phyloP scores from a whole-genome alignment of 2,888 invertebrate species.

The Eutolmus rufibarbis region DNA sequence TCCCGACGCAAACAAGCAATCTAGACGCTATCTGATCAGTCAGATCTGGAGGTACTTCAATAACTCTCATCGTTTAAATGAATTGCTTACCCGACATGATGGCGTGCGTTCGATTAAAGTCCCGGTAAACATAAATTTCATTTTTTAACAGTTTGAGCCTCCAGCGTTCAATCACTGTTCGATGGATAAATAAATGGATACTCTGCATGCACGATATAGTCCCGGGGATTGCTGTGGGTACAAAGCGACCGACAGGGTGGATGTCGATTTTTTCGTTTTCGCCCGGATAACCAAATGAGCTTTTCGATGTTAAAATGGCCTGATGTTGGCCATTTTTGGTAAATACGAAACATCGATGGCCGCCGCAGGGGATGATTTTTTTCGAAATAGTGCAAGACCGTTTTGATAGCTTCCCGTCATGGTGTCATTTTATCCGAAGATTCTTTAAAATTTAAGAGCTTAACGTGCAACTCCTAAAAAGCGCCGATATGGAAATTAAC shows the following conservation, averaged over 20 bases:
- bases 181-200: slow-evolving; percentile 40
- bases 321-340: slow-evolving; percentile 27
- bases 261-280: not conserved
- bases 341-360: slow-evolving; percentile 21
- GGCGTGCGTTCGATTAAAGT: slow-evolving; percentile 37
- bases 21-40: not conserved
- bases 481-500: not conserved
- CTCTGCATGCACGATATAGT: slow-evolving; percentile 20
- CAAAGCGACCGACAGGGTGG: not conserved
- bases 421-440: slow-evolving; percentile 15
- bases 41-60: not conserved
- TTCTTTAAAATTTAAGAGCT: slow-evolving; percentile 5
- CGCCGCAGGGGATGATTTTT: slow-evolving; percentile 25
- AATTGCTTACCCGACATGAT: slow-evolving; percentile 10
- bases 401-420: slow-evolving; percentile 1
- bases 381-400: not conserved
- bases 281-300: slow-evolving; percentile 24
- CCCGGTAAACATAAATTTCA: slow-evolving; percentile 40
- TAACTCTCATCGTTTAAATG: slow-evolving; percentile 20
- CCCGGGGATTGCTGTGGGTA: not conserved
- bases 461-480: not conserved
- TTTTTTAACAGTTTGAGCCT: slow-evolving; percentile 42
- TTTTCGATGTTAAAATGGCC: slow-evolving; percentile 27
- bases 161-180: slow-evolving; percentile 44
- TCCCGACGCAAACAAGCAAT: not conserved